Base-by-base conservation (phyloP, 2,888 invertebrate species). In the Cheilosia impressa region DNA sequence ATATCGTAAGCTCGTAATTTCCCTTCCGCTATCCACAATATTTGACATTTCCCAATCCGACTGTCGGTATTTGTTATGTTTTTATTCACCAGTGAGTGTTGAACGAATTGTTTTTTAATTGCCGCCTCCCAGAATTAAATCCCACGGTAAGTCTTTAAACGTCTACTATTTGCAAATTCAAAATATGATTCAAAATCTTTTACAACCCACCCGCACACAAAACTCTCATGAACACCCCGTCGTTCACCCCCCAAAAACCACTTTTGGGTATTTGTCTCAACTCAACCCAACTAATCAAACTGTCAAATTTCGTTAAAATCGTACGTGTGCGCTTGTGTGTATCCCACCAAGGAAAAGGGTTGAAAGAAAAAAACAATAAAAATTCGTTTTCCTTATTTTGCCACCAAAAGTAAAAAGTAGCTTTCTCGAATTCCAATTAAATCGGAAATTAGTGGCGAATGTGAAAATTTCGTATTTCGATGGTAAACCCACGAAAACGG, bases 251-350 rank as follows among this genome's bases (percentile, higher is more conserved):
- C 50, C 22, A 47, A 66, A 75, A 62, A 63, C 27, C 62, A 43
- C 78, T 19, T 68, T 13, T n/a, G 52, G 43, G 38, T 69, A 79
- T 79, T 79, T 73, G 80, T 79, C 78, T 80, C 50, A 50, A 65
- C 62, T 71, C 78, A 65, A 75, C 75, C 69, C 73, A 83, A 78
- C 77, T 60, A 80, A 80, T 81, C 72, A 78, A 85, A 77, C 85
- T 85, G 85, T 85, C 85, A 85, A 81, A 85, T 58, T 81, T 85
- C 45, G 71, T 57, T 72, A 75, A 83, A 87, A 78, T 87, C 76
- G 87, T 87, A 75, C 73, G 87, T 87, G 88, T 88, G 88, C 88
- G 88, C 88, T 88, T 88, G 88, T 88, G 87, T 88, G 88, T 88
- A 87, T 87, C 55, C 38, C 72, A 55, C 45, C 41, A 68, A 76